phyloP scores from a whole-genome alignment of 2,888 invertebrate genomes.

The Linnaemya vulpina region DNA sequence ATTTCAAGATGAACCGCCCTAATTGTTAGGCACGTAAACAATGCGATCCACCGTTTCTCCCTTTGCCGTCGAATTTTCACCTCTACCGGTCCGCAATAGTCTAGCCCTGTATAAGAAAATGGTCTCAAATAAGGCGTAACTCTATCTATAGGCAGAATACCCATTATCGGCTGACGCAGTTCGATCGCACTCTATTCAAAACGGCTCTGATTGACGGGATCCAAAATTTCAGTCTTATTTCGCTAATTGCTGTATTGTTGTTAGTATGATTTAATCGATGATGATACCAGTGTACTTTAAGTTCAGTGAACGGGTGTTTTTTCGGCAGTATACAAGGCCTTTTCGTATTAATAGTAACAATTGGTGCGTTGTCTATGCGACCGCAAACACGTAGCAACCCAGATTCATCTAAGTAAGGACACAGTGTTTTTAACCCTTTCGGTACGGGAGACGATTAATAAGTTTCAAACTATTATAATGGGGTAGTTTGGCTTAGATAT shows the following conservation, averaged over 20 bases:
- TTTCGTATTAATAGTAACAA: not conserved
- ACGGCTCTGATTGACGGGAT: slow-evolving; percentile 47
- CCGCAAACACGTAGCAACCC: not conserved
- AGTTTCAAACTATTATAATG: slow-evolving; percentile 16
- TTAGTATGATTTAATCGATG: not conserved
- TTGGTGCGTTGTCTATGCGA: not conserved
- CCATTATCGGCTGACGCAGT: slow-evolving; percentile 61
- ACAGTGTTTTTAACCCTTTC: not conserved
- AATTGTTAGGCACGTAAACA: slow-evolving; percentile 69
- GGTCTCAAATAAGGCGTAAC: slow-evolving; percentile 64
- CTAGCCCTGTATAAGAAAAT: slow-evolving; percentile 69
- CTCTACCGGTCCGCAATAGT: slow-evolving; percentile 59
- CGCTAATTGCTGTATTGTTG: slow-evolving; percentile 9
- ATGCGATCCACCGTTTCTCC: slow-evolving; percentile 65
- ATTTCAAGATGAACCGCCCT: slow-evolving; percentile 67
- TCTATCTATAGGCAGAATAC: slow-evolving; percentile 52
- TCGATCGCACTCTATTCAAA: slow-evolving; percentile 11
- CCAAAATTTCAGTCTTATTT: slow-evolving; percentile 59
- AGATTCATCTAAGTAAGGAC: not conserved
- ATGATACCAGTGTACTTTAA: no score
- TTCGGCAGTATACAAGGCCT: not conserved
- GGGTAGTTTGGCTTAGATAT: slow-evolving; percentile 7
- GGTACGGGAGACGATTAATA: slow-evolving; percentile 13
- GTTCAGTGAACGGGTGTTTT: not conserved
- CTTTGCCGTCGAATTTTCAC: slow-evolving; percentile 43